Conservation (phyloP, 1,140 invertebrate species). For the Drosophila obscura region DNA sequence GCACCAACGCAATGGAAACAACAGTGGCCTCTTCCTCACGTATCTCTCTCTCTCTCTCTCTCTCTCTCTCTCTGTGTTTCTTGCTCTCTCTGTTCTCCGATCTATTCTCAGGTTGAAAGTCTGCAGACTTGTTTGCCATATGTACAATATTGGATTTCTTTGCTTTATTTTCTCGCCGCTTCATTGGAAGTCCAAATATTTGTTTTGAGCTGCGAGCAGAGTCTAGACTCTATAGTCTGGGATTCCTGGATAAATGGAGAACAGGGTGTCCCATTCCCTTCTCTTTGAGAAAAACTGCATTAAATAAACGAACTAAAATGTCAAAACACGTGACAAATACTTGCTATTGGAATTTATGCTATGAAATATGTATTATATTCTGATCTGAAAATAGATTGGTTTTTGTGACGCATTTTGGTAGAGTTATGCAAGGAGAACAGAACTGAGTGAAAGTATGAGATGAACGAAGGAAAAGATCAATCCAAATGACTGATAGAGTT, state of each 20-base stretch:
- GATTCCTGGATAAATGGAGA: slow-evolving; percentile 5
- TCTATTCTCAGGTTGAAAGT: slow-evolving; percentile 39
- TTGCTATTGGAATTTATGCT: slow-evolving; percentile 27
- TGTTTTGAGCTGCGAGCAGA: slow-evolving; percentile 16
- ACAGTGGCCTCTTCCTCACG: background rate
- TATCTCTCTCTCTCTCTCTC: too few species aligned
- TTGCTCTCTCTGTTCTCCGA: slow-evolving; percentile 32
- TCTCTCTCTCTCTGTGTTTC: background rate
- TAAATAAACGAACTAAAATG: slow-evolving; percentile 24
- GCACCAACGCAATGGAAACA: slow-evolving; percentile 50
- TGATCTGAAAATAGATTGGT: slow-evolving; percentile 54
- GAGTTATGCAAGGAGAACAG: slow-evolving; percentile 60
- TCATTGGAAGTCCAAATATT: slow-evolving; percentile 42
- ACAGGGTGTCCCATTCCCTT: slow-evolving; percentile 20
- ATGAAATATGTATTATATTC: slow-evolving; percentile 18
- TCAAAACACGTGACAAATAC: slow-evolving; percentile 36
- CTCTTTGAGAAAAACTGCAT: background rate
- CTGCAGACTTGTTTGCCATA: slow-evolving; percentile 55
- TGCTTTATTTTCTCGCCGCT: slow-evolving; percentile 19
- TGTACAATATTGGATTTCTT: slow-evolving; percentile 33
- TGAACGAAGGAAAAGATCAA: slow-evolving; percentile 11
- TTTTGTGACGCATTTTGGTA: slow-evolving; percentile 33
- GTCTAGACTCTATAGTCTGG: slow-evolving; percentile 18
- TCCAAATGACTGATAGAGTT: background rate
- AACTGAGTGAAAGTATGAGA: background rate